Evolutionary conservation across 2,113 vertebrate species (phyloP).

Genomic region (Erythrocebus patas): DNA sequence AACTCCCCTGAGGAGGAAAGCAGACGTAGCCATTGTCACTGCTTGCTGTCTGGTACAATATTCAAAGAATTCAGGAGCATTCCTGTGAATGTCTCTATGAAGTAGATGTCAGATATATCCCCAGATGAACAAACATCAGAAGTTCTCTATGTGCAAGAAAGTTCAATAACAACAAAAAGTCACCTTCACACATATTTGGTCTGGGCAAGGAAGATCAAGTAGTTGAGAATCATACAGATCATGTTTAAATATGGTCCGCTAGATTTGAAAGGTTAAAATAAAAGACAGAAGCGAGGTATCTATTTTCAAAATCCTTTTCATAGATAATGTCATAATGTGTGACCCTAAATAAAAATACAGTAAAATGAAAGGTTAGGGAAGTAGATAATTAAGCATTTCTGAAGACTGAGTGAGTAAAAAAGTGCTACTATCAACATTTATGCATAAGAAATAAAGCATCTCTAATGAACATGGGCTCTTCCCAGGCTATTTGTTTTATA

Average conservation of each 20-base stretch:
- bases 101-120: neutral
- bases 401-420: neutral
- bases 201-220: neutral
- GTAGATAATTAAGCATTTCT: neutral
- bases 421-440: neutral
- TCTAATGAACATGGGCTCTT: neutral
- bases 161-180: neutral
- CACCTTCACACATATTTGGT: neutral
- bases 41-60: neutral
- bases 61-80: neutral
- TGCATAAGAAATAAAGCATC: neutral
- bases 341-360: neutral
- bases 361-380: neutral
- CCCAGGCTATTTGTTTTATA: neutral
- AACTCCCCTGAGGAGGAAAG: neutral
- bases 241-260: neutral
- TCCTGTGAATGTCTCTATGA: neutral
- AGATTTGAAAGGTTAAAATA: neutral
- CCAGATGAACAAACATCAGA: neutral
- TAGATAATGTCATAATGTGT: neutral
- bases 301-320: neutral
- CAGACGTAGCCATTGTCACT: neutral
- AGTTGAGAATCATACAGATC: neutral
- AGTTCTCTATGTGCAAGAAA: neutral
- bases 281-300: neutral